A percentile compares a stretch with the other conserved stretches of the same genome.
phyloP scores from a whole-genome alignment of 2,113 vertebrate species.

The Ptilonorhynchus violaceus region DNA sequence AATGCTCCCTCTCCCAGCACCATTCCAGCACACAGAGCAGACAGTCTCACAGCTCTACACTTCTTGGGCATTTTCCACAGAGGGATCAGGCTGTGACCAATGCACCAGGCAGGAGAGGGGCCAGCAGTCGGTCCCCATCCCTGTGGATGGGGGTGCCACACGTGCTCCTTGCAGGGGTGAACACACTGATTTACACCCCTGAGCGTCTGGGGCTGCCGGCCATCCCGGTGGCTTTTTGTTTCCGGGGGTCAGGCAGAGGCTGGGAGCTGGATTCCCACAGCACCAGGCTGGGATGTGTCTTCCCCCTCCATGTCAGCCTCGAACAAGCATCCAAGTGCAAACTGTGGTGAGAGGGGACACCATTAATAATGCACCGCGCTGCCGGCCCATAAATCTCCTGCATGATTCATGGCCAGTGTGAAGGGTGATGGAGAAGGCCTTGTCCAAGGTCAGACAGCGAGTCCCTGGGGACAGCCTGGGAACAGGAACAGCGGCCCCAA shows the following conservation, averaged over 20 bases:
- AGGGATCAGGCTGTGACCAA: rapidly evolving
- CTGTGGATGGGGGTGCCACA: neutral
- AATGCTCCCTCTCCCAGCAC: neutral
- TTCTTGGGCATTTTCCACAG: neutral
- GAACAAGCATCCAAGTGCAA: neutral
- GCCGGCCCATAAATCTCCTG: neutral
- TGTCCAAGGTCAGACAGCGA: constrained; percentile 22
- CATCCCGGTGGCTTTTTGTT: neutral
- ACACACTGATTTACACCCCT: neutral
- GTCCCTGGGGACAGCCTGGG: constrained; percentile 10
- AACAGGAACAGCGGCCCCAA: neutral
- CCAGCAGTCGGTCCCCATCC: neutral
- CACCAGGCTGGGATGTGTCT: neutral
- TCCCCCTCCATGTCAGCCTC: neutral
- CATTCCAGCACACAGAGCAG: neutral
- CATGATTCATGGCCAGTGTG: neutral
- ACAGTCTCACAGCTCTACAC: neutral
- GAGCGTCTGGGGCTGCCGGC: neutral
- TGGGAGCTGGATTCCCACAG: neutral
- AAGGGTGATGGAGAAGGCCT: constrained; percentile 40
- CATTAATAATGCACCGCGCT: neutral
- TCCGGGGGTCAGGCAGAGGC: neutral
- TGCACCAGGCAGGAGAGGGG: neutral
- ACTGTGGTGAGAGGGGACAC: neutral
- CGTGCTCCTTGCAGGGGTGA: neutral